phyloP scores from a whole-genome alignment of 2,113 vertebrate genomes.

The Enhydra lutris region DNA sequence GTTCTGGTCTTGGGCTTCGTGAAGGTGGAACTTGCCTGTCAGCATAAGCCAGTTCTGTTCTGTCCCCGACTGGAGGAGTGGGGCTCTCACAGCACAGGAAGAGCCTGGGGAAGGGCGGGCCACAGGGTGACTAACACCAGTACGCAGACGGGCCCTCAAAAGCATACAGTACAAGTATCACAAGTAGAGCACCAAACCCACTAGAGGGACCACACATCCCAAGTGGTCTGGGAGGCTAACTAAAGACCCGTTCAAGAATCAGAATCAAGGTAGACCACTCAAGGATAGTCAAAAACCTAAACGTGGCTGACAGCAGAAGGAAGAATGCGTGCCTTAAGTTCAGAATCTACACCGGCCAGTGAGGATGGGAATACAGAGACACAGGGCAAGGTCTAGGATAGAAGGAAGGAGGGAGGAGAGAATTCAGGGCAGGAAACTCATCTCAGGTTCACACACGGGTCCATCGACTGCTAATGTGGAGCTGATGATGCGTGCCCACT shows the following conservation, averaged over 20 bases:
- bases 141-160: rapidly evolving
- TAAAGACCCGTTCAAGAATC: background rate
- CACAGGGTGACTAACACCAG: rapidly evolving
- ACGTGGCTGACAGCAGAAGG: background rate
- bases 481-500: background rate
- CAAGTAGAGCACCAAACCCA: no score
- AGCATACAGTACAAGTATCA: rapidly evolving
- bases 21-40: background rate
- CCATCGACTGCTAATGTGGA: rapidly evolving
- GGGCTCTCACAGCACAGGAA: background rate
- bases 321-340: background rate
- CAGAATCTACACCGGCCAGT: background rate
- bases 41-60: background rate
- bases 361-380: background rate
- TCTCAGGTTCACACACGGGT: background rate
- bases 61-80: background rate
- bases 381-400: background rate
- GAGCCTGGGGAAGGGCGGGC: background rate
- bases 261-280: background rate
- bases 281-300: background rate
- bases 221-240: background rate
- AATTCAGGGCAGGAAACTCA: background rate
- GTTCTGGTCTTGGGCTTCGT: background rate
- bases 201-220: background rate
- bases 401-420: background rate